Evolutionary conservation across 2,888 invertebrate genomes (phyloP), one percentile per base, ranked within the genome.

Genomic region (Yponomeuta malinellus): DNA sequence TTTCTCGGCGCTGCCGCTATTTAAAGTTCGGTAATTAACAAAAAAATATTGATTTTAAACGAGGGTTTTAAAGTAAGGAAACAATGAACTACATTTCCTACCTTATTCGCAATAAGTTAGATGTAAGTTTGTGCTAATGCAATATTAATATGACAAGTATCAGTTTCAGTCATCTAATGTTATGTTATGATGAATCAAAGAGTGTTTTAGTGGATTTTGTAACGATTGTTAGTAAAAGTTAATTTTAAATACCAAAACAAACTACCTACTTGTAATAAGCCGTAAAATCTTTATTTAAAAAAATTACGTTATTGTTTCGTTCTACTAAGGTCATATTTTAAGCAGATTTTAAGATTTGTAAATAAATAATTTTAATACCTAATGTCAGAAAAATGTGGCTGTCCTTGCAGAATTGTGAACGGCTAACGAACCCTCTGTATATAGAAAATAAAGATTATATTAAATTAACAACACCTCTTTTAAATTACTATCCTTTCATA

Each of bases 291-390:
- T 59, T 3, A 1, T 59, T 59, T 59, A 23, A 23, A 1, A 15
- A 59, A 15, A 59, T 59, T 1, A 59, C 15, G 52, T 12, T 59
- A 15, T 52, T 15, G 52, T 59, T 59, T 59, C 12, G 52, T 59
- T 59, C 52, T 59, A 15, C 12, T 12, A 59, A 12, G 52, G 12
- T 59, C 15, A 15, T 5, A 59, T 15, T 59, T 15, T 59, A 59
- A 59, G 52, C 52, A 59, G 5, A 15, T 59, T 15, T 15, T 59
- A 15, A 59, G 15, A 15, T 15, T 59, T 59, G 52, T 59, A 59
- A 59, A 59, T 59, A 59, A 59, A 59, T 59, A 59, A 43, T 43
- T 59, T 59, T 59, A 59, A 59, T 59, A 59, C 52, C 52, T 59
- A 23, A 59, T 59, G 52, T 15, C 15, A 59, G 15, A 15, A 2